Base-by-base conservation (phyloP, 1,140 invertebrate genomes). In the Ceratina japonica region DNA sequence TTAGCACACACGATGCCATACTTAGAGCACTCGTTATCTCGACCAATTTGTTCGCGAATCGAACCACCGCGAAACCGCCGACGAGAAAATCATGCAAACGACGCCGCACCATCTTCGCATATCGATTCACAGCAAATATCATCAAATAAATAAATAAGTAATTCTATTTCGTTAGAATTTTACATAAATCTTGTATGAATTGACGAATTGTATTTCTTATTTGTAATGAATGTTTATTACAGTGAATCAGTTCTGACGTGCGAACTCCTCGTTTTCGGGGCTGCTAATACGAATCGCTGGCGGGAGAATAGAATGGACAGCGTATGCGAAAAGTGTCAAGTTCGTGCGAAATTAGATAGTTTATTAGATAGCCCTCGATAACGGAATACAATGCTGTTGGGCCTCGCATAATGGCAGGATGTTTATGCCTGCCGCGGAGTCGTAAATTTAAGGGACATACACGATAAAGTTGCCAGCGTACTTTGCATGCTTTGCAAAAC, bases 381-480 rank as follows among this genome's bases (percentile, higher is more conserved):
- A 65, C 51, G 59, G 76, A 73, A 79, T 22, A 79, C 76, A 79
- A 79, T 78, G 69, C 52, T 22, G 51, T 54, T 62, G 52, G 24
- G 27, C 61, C 52, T 59, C 51, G 61, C 62, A 79, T 59, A 66
- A 82, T 83, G 69, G 70, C 80, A 83, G 69, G 68, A 83, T 82
- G 81, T 83, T 83, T 83, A 82, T 44, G 75, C 58, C 22, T 51
- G 65, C 51, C 63, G 76, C 37, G 69, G 69, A 73, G 58, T 83
- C 82, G 70, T 83, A 83, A 83, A 83, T 82, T 82, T 69, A 82
- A 79, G 58, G 68, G 51, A 83, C 75, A 22, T 68, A 52, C 37
- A 52, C 51, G 75, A 65, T 78, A 78, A 75, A 73, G 70, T 82
- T 79, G 73, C 61, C 68, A 64, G 49, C 31, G 37, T 64, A 78